Percentiles rank a stretch among this genome's conserved stretches.
Conservation (phyloP, 2,888 invertebrate genomes). For the Fragum whitleyi region DNA sequence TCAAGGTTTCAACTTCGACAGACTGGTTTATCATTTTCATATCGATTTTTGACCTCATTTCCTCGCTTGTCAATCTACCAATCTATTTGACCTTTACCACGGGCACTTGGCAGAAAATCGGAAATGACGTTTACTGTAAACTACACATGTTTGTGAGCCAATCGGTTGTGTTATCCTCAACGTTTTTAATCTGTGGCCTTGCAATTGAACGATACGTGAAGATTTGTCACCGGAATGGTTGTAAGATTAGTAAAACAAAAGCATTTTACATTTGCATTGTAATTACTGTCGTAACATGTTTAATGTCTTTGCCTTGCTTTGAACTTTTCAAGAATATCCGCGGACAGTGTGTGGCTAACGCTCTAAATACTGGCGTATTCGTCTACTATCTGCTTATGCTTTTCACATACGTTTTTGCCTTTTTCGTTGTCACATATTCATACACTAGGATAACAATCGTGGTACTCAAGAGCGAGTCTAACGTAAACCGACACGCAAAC, state of each 20-base stretch:
- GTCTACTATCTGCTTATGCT: conserved; percentile 38
- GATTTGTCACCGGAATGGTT: conserved; percentile 27
- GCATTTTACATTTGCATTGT: conserved; percentile 38
- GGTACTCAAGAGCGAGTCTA: conserved; percentile 25
- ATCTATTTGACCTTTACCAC: conserved; percentile 55
- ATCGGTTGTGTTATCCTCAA: conserved; percentile 42
- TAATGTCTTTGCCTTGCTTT: conserved; percentile 49
- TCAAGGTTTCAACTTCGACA: conserved; percentile 39
- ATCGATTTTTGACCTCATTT: conserved; percentile 49
- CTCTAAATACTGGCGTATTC: conserved; percentile 17
- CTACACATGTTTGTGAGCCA: conserved; percentile 59
- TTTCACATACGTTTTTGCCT: conserved; percentile 27
- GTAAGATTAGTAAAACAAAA: conserved; percentile 14
- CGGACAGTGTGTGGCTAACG: conserved; percentile 19
- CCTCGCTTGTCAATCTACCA: conserved; percentile 48
- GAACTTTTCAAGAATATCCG: conserved; percentile 35
- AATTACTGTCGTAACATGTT: conserved; percentile 21
- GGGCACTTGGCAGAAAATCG: conserved; percentile 42
- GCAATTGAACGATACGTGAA: conserved; percentile 54
- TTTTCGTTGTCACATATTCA: conserved; percentile 29
- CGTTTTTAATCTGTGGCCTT: conserved; percentile 54
- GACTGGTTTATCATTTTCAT: conserved; percentile 62
- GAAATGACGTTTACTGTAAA: conserved; percentile 47
- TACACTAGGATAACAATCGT: conserved; percentile 33
- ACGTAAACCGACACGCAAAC: conserved; percentile 15